Evolutionary conservation across 1,140 invertebrate genomes (phyloP).

Genomic region (Lysiphlebus fabarum): DNA sequence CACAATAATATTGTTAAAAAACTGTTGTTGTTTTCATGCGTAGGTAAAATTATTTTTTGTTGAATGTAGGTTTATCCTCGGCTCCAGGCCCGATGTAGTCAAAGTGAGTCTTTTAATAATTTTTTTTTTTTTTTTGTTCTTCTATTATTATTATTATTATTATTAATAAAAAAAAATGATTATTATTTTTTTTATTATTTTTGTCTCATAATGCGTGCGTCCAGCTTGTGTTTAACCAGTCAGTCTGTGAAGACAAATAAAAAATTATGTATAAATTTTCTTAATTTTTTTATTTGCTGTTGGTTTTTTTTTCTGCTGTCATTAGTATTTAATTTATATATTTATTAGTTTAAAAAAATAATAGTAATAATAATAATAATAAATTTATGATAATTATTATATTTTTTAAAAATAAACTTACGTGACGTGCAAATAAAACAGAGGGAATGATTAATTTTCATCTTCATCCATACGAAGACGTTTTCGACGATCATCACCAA

Average conservation of each 20-base stretch:
- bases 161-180: background rate
- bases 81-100: conserved; percentile 55
- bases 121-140: background rate
- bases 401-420: too few species aligned
- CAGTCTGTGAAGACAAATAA: conserved; percentile 57
- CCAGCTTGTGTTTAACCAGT: conserved; percentile 56
- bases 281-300: conserved; percentile 23
- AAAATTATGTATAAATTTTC: conserved; percentile 43
- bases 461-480: conserved; percentile 56
- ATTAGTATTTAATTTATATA: conserved; percentile 5
- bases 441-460: conserved; percentile 40
- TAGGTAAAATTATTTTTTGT: conserved; percentile 1
- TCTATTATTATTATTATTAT: conserved; percentile 36
- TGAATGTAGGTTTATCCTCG: conserved; percentile 42
- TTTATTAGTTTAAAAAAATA: background rate
- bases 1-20: too few species aligned
- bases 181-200: conserved; percentile 7
- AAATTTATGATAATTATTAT: conserved; percentile 29
- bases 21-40: too few species aligned
- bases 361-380: conserved; percentile 7
- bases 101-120: conserved; percentile 57
- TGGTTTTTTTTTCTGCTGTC: conserved; percentile 5
- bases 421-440: conserved; percentile 38
- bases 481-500: conserved; percentile 57
- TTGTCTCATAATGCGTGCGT: conserved; percentile 57